These are phyloP conservation scores for Cheilosia pagana DNA, from an alignment of 2,888 invertebrate genomes.

Conservation along the genomic window DNA sequence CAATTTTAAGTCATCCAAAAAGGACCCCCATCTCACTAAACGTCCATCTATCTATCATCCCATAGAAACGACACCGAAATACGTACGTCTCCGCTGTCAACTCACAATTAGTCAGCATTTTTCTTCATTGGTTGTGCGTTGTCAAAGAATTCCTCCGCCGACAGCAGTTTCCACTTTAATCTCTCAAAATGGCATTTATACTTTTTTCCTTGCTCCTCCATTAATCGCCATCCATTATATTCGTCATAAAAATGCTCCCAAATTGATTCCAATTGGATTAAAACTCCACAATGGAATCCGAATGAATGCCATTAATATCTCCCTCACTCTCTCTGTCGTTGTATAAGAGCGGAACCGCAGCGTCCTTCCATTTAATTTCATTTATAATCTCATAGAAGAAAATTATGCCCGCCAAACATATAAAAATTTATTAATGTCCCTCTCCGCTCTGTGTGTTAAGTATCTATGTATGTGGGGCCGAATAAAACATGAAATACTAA, in stretches of 20 bases:
- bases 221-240: constrained; percentile 51
- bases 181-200: constrained; percentile 4
- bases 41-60: not conserved
- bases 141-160: constrained; percentile 45
- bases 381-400: constrained; percentile 14
- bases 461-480: not conserved
- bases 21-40: no score
- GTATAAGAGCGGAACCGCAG: constrained; percentile 12
- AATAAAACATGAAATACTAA: constrained; percentile 44
- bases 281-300: constrained; percentile 56
- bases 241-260: constrained; percentile 54
- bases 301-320: constrained; percentile 50
- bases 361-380: constrained; percentile 16
- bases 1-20: no score
- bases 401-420: constrained; percentile 16
- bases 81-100: not conserved
- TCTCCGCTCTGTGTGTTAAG: not conserved
- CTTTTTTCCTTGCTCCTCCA: not conserved
- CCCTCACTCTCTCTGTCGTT: not conserved
- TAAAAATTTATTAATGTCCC: constrained; percentile 17
- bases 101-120: constrained; percentile 71
- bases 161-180: constrained; percentile 66
- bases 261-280: constrained; percentile 70
- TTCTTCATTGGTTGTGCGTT: constrained; percentile 15
- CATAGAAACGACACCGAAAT: not conserved